Evolutionary conservation across 92 coral and sea anemone genomes (phyloP), one percentile per base, ranked within the genome.

Genomic region (Isaurus tuberculatus): DNA sequence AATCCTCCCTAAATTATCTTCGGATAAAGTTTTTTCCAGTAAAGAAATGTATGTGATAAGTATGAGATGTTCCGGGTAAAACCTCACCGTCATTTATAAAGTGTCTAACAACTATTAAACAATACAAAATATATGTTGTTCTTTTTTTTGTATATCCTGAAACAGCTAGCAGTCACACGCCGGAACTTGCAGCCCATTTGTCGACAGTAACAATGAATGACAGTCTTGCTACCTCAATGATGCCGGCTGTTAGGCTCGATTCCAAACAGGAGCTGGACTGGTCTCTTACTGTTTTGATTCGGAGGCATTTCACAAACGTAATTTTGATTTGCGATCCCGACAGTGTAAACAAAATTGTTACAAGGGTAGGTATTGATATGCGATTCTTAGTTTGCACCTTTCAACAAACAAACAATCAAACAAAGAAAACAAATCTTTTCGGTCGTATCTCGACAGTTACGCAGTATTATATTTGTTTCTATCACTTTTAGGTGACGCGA

Each of bases 281-380:
- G 82, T 17, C 82, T 36, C 26, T 77, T 5, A 33, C 68, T 4
- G 29, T 57, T 57, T 33, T 77, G 70, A 65, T 58, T 2, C 67
- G 82, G 49, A 58, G 51, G 22, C 82, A 77, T 28, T 57, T 77
- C 14, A 58, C 82, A 32, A 34, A 57, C 43, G 82, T 58, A 27
- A 27, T 77, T 34, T 33, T 77, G 14, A 32, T 77, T 77, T 77
- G 82, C 1, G 25, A 77, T 33, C 70, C 82, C 15, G 49, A 77
- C 68, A 77, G 58, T 19, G 48, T 77, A 15, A 70, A 77, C 8
- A 36, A 27, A 17, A 34, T 77, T 37, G 19, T 77, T 33, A 77
- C 82, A 77, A 77, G 82, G 70, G 82, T 77, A 34, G 8, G 69
- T 34, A 28, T n/a, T n/a, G n/a, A n/a, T n/a, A n/a, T n/a, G n/a